These are phyloP conservation scores for Harpagifer antarcticus DNA, from an alignment of 2,797 vertebrate species.

Conservation along the genomic window DNA sequence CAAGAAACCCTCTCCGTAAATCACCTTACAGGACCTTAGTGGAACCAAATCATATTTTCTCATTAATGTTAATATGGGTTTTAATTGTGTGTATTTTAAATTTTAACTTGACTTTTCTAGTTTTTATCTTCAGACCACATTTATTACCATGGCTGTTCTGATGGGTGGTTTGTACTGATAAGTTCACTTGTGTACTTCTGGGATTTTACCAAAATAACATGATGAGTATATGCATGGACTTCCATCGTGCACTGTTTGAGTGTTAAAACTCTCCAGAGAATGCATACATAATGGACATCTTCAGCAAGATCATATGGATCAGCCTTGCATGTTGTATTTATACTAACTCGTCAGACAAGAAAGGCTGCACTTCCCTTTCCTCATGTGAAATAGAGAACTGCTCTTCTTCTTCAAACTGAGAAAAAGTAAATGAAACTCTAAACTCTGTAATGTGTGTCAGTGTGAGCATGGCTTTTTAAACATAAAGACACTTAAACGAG, in stretches of 20 bases:
- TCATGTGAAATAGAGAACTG: neutral
- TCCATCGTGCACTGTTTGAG: neutral
- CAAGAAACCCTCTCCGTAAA: neutral
- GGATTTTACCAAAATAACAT: neutral
- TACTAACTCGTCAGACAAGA: too few species aligned
- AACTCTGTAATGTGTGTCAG: neutral
- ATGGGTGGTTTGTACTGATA: neutral
- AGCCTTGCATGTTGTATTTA: neutral
- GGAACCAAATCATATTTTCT: neutral
- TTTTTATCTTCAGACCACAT: neutral
- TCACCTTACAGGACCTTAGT: neutral
- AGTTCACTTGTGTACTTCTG: neutral
- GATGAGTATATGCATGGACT: neutral
- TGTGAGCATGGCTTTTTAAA: neutral
- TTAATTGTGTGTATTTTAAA: neutral
- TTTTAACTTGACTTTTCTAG: neutral
- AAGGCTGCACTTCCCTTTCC: too few species aligned
- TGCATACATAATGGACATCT: neutral
- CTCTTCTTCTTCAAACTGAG: neutral
- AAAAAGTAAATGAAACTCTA: neutral
- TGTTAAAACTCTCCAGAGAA: neutral
- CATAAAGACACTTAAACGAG: conserved; percentile 4
- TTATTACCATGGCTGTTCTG: too few species aligned
- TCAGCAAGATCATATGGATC: neutral
- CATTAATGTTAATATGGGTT: neutral